Evolutionary conservation across 1,140 invertebrate species (phyloP).

Genomic region (Saccostrea echinata): DNA sequence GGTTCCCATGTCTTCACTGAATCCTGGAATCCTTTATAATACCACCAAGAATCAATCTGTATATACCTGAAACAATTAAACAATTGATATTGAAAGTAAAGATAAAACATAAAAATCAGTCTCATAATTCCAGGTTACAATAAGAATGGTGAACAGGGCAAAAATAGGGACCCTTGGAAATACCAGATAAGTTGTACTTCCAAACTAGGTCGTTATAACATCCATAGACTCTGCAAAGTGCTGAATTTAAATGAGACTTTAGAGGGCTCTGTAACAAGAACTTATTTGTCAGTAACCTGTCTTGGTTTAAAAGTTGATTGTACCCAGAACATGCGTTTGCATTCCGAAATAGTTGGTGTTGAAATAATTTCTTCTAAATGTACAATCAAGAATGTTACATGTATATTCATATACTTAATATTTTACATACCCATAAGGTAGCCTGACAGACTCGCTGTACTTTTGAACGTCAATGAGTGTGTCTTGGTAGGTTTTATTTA

Average conservation of each 20-base stretch:
- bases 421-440: not conserved
- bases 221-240: not conserved
- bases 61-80: constrained; percentile 51
- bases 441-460: not conserved
- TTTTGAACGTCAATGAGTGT: constrained; percentile 29
- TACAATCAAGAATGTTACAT: too few species aligned
- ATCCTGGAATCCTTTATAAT: constrained; percentile 54
- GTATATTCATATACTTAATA: too few species aligned
- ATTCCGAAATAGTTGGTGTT: too few species aligned
- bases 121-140: too few species aligned
- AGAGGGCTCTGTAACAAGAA: too few species aligned
- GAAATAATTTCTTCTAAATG: too few species aligned
- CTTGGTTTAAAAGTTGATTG: not conserved
- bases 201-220: too few species aligned
- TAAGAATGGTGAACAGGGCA: too few species aligned
- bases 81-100: not conserved
- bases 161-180: too few species aligned
- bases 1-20: constrained; percentile 56
- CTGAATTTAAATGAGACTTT: not conserved
- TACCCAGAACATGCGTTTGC: not conserved
- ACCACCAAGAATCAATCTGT: constrained; percentile 65
- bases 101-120: too few species aligned
- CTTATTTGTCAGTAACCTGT: too few species aligned
- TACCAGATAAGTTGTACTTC: too few species aligned
- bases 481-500: constrained; percentile 30